Percentiles rank a stretch among this genome's conserved stretches.
Evolutionary conservation across 1,140 invertebrate genomes (phyloP).

Genomic region (Batillaria attramentaria): DNA sequence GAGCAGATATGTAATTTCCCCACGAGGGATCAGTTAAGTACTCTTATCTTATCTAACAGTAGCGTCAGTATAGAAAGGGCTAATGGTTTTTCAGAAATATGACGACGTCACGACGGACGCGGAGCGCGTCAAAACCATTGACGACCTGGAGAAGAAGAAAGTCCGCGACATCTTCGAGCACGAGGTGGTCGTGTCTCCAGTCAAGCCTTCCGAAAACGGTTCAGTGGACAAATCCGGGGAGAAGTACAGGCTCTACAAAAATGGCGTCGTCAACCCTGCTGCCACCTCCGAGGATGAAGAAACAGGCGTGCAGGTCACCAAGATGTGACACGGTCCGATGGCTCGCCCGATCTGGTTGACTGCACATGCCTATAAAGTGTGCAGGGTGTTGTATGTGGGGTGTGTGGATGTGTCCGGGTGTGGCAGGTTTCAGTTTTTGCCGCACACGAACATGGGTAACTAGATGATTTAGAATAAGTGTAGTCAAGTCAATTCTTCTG

Average conservation of each 20-base stretch:
- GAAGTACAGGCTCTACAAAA: too few species aligned
- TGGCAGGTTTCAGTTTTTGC: too few species aligned
- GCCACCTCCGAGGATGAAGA: background rate
- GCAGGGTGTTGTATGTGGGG: too few species aligned
- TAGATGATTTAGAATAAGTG: too few species aligned
- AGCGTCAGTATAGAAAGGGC: background rate
- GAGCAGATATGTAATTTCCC: too few species aligned
- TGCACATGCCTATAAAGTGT: too few species aligned
- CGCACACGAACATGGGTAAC: too few species aligned
- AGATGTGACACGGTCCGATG: background rate
- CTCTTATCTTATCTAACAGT: background rate
- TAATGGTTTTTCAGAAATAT: constrained; percentile 11
- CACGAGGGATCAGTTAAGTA: too few species aligned
- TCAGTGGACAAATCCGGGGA: too few species aligned
- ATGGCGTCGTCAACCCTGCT: background rate
- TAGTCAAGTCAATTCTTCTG: too few species aligned
- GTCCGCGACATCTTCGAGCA: background rate
- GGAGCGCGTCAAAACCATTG: background rate
- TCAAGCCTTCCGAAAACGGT: background rate
- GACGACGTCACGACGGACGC: constrained; percentile 21
- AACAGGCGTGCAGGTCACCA: background rate
- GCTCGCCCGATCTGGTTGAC: background rate
- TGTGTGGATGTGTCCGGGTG: too few species aligned
- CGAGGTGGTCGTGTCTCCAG: background rate
- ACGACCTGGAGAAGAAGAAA: constrained; percentile 5